Percentiles rank a stretch among this genome's conserved stretches.
phyloP scores from a whole-genome alignment of 2,797 vertebrate genomes.

The Cichlasoma orientale region DNA sequence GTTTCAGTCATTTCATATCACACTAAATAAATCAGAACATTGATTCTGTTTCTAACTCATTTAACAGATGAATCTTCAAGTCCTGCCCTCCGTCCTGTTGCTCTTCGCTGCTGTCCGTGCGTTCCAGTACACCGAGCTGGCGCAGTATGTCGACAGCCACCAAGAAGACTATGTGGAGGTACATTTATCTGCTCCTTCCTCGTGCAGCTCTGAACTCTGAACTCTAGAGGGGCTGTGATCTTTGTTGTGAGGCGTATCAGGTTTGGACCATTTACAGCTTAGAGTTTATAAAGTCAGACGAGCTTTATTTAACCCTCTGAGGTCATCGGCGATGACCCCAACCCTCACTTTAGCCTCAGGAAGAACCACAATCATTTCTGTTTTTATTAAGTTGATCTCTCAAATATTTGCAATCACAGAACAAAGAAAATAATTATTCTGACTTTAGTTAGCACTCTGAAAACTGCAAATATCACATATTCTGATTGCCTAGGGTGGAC shows the following conservation, averaged over 20 bases:
- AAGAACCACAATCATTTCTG: neutral
- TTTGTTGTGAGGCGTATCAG: neutral
- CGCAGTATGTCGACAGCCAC: constrained; percentile 70
- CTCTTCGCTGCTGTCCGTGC: constrained; percentile 43
- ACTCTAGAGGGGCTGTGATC: neutral
- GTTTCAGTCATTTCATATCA: neutral
- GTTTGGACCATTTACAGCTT: no score
- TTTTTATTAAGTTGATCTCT: neutral
- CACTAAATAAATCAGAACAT: neutral
- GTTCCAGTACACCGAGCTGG: constrained; percentile 68
- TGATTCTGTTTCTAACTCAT: neutral
- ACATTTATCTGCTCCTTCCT: neutral
- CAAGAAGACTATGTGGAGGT: constrained; percentile 77
- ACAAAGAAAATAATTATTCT: no score
- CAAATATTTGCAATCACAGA: neutral
- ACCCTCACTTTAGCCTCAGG: neutral
- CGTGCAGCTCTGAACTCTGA: neutral
- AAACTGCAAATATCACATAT: no score
- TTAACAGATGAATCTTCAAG: constrained; percentile 63
- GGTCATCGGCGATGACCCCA: neutral
- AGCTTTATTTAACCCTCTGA: no score
- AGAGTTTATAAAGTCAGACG: neutral
- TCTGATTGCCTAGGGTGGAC: no score
- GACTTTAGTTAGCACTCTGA: no score
- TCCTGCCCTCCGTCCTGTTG: constrained; percentile 48